These are phyloP conservation scores for Psilopogon haemacephalus DNA, from an alignment of 2,113 vertebrate species.

Conservation along the genomic window DNA sequence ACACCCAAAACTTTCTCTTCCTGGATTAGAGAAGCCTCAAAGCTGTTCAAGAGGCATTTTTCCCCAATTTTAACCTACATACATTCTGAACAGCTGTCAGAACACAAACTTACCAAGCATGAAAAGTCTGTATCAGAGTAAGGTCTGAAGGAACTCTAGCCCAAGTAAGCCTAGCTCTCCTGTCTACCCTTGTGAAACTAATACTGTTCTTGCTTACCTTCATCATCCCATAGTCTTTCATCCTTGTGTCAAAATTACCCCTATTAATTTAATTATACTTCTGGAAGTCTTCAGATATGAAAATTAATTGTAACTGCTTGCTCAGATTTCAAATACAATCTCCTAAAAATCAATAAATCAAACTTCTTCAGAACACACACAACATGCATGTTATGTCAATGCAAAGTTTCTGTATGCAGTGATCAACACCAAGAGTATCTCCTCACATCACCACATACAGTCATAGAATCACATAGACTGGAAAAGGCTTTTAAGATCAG, in stretches of 20 bases:
- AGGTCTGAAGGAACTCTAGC: neutral
- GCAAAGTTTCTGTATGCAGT: accelerated
- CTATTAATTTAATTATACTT: neutral
- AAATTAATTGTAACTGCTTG: neutral
- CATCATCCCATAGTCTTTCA: neutral
- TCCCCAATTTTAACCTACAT: neutral
- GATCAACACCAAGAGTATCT: neutral
- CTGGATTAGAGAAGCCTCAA: neutral
- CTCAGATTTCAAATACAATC: neutral
- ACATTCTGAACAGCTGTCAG: neutral
- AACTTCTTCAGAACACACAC: neutral
- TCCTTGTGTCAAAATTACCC: neutral
- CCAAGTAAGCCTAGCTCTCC: neutral
- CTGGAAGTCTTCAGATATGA: neutral
- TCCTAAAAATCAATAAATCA: neutral
- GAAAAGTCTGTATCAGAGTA: neutral
- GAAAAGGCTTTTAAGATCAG: neutral
- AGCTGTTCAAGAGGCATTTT: neutral
- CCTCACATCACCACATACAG: neutral
- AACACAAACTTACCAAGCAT: neutral
- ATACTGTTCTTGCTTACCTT: neutral
- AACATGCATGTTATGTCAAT: neutral
- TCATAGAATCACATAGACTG: neutral
- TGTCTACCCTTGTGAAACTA: accelerated
- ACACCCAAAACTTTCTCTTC: neutral